Evolutionary conservation across 2,113 vertebrate genomes (phyloP), one percentile per base, ranked within the genome.

Genomic region (Callipepla californica): DNA sequence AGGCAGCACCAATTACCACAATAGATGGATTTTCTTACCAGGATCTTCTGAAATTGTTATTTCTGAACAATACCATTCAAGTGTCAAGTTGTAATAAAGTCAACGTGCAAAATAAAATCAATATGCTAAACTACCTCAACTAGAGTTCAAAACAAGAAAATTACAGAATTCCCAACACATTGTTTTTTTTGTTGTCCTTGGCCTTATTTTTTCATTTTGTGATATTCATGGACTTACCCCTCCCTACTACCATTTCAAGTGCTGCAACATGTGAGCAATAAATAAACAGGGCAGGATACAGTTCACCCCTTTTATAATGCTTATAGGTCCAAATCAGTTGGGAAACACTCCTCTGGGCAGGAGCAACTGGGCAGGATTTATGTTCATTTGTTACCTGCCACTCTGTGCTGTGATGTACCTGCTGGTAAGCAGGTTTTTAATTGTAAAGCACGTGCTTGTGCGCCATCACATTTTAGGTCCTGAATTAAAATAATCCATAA

Each of bases 1-100:
- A 94, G 92, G 66, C 73, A 91, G 86, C 55, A 85, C 26, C 62
- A 92, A 91, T 90, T 94, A 92, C 88, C 88, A 92, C 63, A 93
- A 89, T 34, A 90, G 80, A 78, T 6, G 2, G 67, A 58, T 62
- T 92, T 86, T 90, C 58, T 90, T 85, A 94, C 17, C 19, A 92
- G 32, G 34, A 32, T 22, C 85, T 81, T 90, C 87, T 93, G 81
- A 91, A 85, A 85, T 82, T 79, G 81, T 45, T 78, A 51, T 48
- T 81, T 93, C 62, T 90, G 66, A 96, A 95, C 88, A 92, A 88
- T 78, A 45, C 44, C 28, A 92, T 79, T 91, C 70, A 94, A 90
- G 86, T 79, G 58, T 69, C 84, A 78, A 90, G 19, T 8, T 72
- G 40, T 32, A 93, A 34, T 30, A 38, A 94, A 89, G 14, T 40